phyloP scores from a whole-genome alignment of 2,113 vertebrate genomes.

The Syngnathus scovelli region DNA sequence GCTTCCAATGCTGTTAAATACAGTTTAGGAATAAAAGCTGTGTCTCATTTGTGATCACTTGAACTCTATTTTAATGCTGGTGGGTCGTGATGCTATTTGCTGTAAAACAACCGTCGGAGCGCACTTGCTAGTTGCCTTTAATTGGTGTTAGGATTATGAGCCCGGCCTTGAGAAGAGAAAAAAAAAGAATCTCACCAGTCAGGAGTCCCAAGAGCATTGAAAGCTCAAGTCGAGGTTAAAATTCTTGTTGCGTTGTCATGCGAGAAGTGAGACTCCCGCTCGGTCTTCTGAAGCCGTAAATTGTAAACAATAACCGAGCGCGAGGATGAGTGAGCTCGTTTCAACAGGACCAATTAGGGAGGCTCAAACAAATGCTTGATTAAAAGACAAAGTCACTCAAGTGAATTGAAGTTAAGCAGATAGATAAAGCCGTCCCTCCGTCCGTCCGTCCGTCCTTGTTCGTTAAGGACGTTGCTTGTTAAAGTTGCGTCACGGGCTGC shows the following conservation, averaged over 20 bases:
- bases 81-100: background rate
- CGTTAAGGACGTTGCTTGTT: background rate
- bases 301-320: conserved; percentile 23
- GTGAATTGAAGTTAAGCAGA: background rate
- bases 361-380: conserved; percentile 13
- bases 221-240: background rate
- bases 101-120: too few relatives aligned
- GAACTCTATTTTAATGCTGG: background rate
- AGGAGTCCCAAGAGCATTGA: background rate
- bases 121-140: background rate
- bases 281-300: background rate
- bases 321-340: conserved; percentile 30
- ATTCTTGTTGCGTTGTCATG: background rate
- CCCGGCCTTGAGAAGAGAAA: background rate
- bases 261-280: background rate
- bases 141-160: background rate
- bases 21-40: background rate
- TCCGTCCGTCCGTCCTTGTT: background rate
- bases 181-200: background rate
- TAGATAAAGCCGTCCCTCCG: background rate
- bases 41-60: background rate
- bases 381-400: conserved; percentile 1
- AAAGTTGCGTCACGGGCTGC: background rate
- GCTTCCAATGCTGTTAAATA: background rate
- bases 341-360: conserved; percentile 27